Evolutionary conservation across 2,113 vertebrate species (phyloP), one percentile per base, ranked within the genome.

Genomic region (Rhinogobius similis): DNA sequence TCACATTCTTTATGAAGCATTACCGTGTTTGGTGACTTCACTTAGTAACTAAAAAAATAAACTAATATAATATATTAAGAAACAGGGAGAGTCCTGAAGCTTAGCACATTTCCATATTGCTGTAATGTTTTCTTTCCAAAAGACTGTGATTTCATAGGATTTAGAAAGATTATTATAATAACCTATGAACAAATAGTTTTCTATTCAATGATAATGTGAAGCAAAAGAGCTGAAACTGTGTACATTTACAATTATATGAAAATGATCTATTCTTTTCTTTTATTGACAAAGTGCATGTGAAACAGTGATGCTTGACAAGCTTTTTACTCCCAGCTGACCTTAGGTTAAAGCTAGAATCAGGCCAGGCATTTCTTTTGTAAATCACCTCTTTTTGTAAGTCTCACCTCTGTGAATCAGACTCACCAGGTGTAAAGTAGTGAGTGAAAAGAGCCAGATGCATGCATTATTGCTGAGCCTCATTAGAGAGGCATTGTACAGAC

Each of bases 401-500:
- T 94, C 95, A 95, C 94, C 94, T 94, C 91, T 90, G 27, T 21
- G 58, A 92, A 93, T 93, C 85, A 92, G 93, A 92, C 90, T 94
- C 88, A 90, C 93, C 94, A 93, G 95, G 92, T 93, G 90, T 94
- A 36, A 36, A 95, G 89, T 95, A 95, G 94, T 95, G 94, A 92
- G 92, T 87, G 91, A 93, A 95, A 96, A 95, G 93, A 91, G 85
- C 94, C 95, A 91, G 95, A 90, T 99, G 98, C 98, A 99, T 98
- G 97, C 94, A 93, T 94, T 93, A 94, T 94, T 94, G 94, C 92
- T 75, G 85, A 95, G 91, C 94, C 95, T 97, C 95, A 92, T 94
- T 91, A 93, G 92, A 92, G 95, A 96, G 96, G 95, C 75, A 79
- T 93, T 98, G 96, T 98, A 99, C 94, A 98, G 96, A 96, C 27